Evolutionary conservation across 2,888 invertebrate genomes (phyloP), one percentile per base, ranked within the genome.

Genomic region (Dysmachus trigonus): DNA sequence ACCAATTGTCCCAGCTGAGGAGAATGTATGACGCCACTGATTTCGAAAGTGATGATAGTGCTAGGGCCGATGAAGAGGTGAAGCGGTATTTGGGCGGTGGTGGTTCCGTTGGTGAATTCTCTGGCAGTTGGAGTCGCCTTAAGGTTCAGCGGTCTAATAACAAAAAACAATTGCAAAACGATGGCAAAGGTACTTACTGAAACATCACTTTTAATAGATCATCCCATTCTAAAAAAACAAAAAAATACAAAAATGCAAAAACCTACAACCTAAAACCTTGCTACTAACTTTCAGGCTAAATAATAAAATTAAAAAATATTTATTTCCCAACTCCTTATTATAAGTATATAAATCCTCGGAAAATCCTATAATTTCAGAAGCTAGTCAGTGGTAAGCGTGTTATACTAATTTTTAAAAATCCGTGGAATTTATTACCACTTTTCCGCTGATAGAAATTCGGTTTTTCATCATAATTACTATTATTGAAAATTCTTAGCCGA

Each of bases 41-140:
- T 81, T 92, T 92, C 87, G 94, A 93, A 51, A 92, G 93, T 85
- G 93, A 93, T 87, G 93, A 93, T 88, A 91, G 91, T 87, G 93
- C 92, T 87, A 92, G 92, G 88, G 88, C 94, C 4, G 94, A 94
- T 89, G 94, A 94, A 89, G 94, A 94, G 90, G 94, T 94, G 0
- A 93, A 94, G 88, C 92, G 92, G 2, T 93, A 94, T 35, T 62
- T 82, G 33, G 62, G 62, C 13, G 82, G 82, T 82, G 51, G 18
- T 51, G 30, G 51, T 35, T n/a, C 18, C 18, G 35, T 27, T 77
- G 38, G 27, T 30, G 92, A 92, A 41, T 89, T 93, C 15, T 93
- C 93, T 1, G 94, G 93, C 72, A 94, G 94, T 89, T 94, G 94
- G 94, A 94, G 93, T 89, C 93, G 93, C 87, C 90, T 94, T 89